Percentiles rank a stretch among this genome's conserved stretches.
These are phyloP conservation scores for Chaetophractus vellerosus DNA, from an alignment of 2,797 vertebrate species.

Conservation along the genomic window DNA sequence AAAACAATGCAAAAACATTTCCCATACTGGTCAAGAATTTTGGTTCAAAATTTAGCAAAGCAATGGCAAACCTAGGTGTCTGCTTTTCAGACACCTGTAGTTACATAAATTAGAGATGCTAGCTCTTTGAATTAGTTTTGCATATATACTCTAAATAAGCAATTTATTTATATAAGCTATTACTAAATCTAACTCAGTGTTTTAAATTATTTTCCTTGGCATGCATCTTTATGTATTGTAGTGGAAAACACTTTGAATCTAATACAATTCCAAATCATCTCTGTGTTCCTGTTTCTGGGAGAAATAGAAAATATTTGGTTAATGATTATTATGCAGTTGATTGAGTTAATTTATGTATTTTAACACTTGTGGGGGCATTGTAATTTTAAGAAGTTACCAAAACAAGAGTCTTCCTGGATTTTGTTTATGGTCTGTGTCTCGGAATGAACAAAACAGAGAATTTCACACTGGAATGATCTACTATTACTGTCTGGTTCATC, in stretches of 20 bases:
- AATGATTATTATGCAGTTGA: neutral
- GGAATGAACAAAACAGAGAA: neutral
- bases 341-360: neutral
- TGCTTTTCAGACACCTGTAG: neutral
- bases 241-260: constrained; percentile 18
- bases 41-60: constrained; percentile 52
- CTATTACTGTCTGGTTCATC: neutral
- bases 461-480: neutral
- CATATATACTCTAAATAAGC: neutral
- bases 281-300: neutral
- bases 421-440: neutral
- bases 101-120: neutral
- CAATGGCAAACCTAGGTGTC: neutral
- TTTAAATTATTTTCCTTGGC: constrained; percentile 6
- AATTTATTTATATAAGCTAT: neutral
- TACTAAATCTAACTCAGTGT: neutral
- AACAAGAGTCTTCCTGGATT: neutral
- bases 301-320: neutral
- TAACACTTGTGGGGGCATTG: neutral
- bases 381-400: constrained; percentile 7
- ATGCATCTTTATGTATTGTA: neutral
- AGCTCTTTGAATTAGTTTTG: constrained; percentile 19
- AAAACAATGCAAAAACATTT: constrained; percentile 25
- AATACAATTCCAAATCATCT: neutral
- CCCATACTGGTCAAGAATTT: neutral